Conservation (phyloP, 2,888 invertebrate genomes). For the Platycnemis pennipes region DNA sequence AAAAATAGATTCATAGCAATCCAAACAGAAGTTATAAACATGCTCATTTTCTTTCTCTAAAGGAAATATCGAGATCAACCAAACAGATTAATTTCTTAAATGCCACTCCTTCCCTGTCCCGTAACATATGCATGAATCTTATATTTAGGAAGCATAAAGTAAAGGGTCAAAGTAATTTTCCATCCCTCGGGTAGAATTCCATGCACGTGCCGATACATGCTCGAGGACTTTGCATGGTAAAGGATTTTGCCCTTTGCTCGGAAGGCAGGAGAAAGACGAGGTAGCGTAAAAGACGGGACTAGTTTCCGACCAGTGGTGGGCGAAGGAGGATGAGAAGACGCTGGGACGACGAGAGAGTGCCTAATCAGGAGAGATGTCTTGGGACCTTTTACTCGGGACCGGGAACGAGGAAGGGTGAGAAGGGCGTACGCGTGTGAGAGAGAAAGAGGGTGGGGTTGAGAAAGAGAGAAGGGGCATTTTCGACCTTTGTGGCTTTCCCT, state of each 20-base stretch:
- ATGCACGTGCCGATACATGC: neutral
- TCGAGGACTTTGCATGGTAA: neutral
- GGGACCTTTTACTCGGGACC: neutral
- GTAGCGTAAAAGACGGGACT: neutral
- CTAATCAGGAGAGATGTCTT: constrained; percentile 1
- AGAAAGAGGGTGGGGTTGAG: neutral
- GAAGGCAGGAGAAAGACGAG: neutral
- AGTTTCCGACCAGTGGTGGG: neutral
- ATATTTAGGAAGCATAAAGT: neutral
- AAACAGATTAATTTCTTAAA: too few species aligned
- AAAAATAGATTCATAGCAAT: too few species aligned
- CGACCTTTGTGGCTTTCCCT: neutral
- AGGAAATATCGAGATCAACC: too few species aligned
- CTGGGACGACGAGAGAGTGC: neutral
- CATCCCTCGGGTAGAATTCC: neutral
- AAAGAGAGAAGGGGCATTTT: neutral
- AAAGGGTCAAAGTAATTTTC: neutral
- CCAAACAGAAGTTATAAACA: too few species aligned
- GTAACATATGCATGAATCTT: neutral
- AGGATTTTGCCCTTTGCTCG: neutral
- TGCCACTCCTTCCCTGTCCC: neutral
- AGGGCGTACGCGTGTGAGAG: neutral
- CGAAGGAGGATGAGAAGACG: neutral
- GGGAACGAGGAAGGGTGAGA: neutral
- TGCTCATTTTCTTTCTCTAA: too few species aligned